Conservation (phyloP, 2,888 invertebrate genomes). For the Alentia gelatinosa region DNA sequence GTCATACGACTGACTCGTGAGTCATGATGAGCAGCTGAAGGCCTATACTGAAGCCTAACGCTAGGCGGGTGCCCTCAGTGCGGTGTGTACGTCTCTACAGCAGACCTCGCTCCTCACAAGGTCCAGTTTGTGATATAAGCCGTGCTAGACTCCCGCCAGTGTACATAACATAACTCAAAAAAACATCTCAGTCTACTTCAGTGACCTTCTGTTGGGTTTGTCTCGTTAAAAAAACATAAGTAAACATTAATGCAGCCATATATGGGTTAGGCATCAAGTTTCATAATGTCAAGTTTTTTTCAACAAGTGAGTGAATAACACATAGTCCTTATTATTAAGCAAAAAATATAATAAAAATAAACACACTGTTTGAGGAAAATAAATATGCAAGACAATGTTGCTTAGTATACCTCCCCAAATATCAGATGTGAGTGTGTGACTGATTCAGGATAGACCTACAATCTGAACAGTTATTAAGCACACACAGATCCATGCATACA, state of each 20-base stretch:
- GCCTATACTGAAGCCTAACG: too few species aligned
- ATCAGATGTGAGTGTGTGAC: background rate
- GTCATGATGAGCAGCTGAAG: too few species aligned
- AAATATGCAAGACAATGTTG: background rate
- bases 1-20: too few species aligned
- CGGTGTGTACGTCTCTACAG: too few species aligned
- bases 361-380: background rate
- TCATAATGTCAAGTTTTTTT: constrained; percentile 19
- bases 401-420: background rate
- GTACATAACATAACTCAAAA: background rate
- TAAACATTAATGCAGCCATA: background rate
- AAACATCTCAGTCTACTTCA: background rate
- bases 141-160: too few species aligned
- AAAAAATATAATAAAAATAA: too few species aligned
- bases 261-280: constrained; percentile 3
- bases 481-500: background rate
- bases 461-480: background rate
- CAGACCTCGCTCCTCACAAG: too few species aligned
- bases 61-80: too few species aligned
- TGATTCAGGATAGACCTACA: background rate
- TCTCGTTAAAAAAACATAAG: constrained; percentile 1
- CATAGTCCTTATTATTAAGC: background rate
- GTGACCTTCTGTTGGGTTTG: background rate
- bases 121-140: background rate
- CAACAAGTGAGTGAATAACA: background rate